Evolutionary conservation across 2,113 vertebrate genomes (phyloP), one percentile per base, ranked within the genome.

Genomic region (Pedionomus torquatus): DNA sequence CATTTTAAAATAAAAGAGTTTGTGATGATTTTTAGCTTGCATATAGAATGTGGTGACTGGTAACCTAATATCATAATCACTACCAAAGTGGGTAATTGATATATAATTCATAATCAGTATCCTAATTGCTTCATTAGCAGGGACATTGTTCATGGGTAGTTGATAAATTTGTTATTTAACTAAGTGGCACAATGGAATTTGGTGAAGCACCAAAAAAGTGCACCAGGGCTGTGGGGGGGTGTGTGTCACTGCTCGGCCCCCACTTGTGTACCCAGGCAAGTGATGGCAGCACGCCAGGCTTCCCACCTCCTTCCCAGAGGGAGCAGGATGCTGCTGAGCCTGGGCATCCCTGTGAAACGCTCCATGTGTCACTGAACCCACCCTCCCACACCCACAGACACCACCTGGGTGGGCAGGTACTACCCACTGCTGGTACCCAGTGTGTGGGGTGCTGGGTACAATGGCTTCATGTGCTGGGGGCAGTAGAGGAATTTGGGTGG

Each of bases 1-100:
- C 20, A 66, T 89, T 92, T 66, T 31, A 35, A 92, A 96, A 92
- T 89, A 87, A 96, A 97, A 96, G 16, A 13, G 13, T 37, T 90
- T 83, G 68, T 70, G 86, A 91, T 33, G 51, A 51, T 54, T 95
- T 95, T 87, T 75, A 87, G 12, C 57, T 81, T 0, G 13, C 31
- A 6, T 83, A 75, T 60, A 43, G 23, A 52, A 33, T 6, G 66
- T 48, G 63, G 37, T 83, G 71, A 58, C 20, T 83, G 43, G 46
- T 57, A 83, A 74, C 68, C 4, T 87, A 74, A 92, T 70, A 49
- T 44, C 58, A n/a, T 88, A 80, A 92, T 90, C 70, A 69, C 33
- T 69, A 58, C 54, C 60, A 63, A 80, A 72, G 51, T 2, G 71
- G 48, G 15, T 93, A 90, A 93, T 93, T 92, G 51, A 49, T 37